Conservation (phyloP, 2,113 vertebrate genomes). For the Brachyhypopomus gauderio region DNA sequence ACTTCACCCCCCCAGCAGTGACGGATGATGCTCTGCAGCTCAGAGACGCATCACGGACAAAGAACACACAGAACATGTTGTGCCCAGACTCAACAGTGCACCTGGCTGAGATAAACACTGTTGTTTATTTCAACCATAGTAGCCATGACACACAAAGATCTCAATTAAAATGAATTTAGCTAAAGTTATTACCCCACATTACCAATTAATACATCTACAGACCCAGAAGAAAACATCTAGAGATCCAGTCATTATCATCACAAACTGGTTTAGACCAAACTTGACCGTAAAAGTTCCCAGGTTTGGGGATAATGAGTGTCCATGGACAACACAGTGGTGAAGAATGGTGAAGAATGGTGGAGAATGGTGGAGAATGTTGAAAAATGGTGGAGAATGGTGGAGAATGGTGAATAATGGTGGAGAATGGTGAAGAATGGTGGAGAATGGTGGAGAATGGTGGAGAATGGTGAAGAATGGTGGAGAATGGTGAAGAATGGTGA, state of each 20-base stretch:
- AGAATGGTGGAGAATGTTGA: no score
- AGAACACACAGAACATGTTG: no score
- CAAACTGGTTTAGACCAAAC: neutral
- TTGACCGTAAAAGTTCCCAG: slow-evolving; percentile 23
- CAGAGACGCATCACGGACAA: neutral
- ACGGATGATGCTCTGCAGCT: neutral
- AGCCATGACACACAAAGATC: neutral
- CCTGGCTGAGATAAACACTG: no score
- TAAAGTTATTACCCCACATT: neutral
- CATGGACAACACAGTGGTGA: neutral
- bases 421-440: no score
- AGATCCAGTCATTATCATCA: neutral
- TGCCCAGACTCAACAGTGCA: no score
- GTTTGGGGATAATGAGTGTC: slow-evolving; percentile 1
- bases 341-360: no score
- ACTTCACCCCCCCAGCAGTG: neutral
- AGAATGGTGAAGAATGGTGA: no score
- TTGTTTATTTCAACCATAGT: neutral
- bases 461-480: no score
- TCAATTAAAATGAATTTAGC: neutral
- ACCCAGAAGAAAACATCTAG: neutral
- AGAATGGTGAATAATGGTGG: no score
- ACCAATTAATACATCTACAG: neutral
- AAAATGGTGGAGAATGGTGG: no score
- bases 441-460: no score